Conservation (phyloP, 2,888 invertebrate species). For the Hypercompe scribonia region DNA sequence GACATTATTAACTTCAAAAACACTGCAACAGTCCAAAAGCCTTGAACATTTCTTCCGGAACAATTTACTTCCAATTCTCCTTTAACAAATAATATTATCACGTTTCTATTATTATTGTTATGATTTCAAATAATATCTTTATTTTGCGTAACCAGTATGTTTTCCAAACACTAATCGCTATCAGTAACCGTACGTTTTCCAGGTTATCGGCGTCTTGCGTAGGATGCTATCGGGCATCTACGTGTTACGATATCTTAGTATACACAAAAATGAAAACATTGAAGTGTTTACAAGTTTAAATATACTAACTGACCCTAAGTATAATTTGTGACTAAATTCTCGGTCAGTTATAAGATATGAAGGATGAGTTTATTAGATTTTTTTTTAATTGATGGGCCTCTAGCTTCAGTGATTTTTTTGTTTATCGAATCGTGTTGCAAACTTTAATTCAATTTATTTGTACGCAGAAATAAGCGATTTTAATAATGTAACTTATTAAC, state of each 20-base stretch:
- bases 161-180: conserved; percentile 51
- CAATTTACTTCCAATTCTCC: neutral
- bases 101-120: conserved; percentile 19
- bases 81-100: neutral
- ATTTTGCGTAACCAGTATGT: conserved; percentile 49
- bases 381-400: too few species aligned
- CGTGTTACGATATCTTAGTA: conserved; percentile 28
- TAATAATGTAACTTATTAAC: too few species aligned
- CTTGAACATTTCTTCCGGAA: neutral
- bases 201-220: conserved; percentile 62
- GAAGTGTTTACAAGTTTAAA: neutral
- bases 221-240: conserved; percentile 24
- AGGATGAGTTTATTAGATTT: too few species aligned
- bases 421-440: neutral
- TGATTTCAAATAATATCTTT: conserved; percentile 32
- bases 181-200: conserved; percentile 55
- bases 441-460: too few species aligned
- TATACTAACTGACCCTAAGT: neutral
- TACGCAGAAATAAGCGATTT: too few species aligned
- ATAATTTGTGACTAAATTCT: neutral
- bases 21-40: neutral
- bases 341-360: too few species aligned
- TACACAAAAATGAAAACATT: conserved; percentile 15
- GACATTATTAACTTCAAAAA: neutral
- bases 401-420: neutral